Evolutionary conservation across 2,797 vertebrate genomes (phyloP).

Genomic region (Propithecus deckenii): DNA sequence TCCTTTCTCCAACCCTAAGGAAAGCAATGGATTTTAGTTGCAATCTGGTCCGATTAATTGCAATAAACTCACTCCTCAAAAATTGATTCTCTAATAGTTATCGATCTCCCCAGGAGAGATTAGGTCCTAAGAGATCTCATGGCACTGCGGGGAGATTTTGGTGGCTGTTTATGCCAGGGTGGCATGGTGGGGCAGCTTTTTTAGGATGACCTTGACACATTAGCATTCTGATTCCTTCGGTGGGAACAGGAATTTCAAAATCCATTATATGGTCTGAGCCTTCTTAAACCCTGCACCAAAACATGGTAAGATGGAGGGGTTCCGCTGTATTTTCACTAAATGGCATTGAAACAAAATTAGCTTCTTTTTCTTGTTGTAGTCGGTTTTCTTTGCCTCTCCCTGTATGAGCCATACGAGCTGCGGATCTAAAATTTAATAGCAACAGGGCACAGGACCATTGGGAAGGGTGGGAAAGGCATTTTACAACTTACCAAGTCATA

Average conservation of each 20-base stretch:
- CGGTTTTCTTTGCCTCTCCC: not conserved
- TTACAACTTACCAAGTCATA: conserved; percentile 47
- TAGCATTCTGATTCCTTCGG: not conserved
- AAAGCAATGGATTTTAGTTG: not conserved
- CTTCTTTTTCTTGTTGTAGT: not conserved
- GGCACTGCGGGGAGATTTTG: not conserved
- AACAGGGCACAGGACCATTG: not conserved
- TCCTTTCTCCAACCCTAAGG: not conserved
- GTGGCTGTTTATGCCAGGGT: not conserved
- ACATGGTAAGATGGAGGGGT: not conserved
- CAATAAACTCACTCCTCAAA: not conserved
- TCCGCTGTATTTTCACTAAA: not conserved
- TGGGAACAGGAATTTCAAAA: not conserved
- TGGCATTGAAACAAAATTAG: not conserved
- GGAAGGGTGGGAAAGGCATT: conserved; percentile 28
- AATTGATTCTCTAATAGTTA: not conserved
- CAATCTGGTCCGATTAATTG: not conserved
- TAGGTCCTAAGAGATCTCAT: not conserved
- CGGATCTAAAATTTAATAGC: conserved; percentile 3
- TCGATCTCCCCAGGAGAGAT: not conserved
- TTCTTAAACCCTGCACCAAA: not conserved
- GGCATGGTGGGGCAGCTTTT: not conserved
- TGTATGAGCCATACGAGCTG: not conserved
- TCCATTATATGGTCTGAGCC: not conserved
- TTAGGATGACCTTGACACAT: not conserved